phyloP scores from a whole-genome alignment of 2,113 vertebrate species.

The Bos indicus region DNA sequence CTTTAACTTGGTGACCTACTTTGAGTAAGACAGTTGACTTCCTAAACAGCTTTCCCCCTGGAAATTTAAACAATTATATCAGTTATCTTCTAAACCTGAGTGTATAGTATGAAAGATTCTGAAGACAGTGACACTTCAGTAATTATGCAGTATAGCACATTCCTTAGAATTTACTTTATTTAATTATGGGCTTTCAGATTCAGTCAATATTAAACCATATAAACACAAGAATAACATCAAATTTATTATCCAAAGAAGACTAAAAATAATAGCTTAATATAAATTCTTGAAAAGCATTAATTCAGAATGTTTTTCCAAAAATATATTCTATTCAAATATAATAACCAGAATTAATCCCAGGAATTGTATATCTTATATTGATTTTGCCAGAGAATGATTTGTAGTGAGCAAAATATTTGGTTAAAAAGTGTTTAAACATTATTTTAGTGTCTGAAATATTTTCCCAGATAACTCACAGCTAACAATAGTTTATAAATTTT shows the following conservation, averaged over 20 bases:
- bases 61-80: neutral
- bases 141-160: neutral
- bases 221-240: neutral
- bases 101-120: neutral
- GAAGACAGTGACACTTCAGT: neutral
- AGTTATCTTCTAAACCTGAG: neutral
- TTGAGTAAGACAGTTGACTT: slow-evolving; percentile 29
- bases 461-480: neutral
- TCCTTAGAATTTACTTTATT: neutral
- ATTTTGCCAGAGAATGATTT: neutral
- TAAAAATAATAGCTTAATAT: neutral
- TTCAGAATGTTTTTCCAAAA: neutral
- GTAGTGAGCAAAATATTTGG: neutral
- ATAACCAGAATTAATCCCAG: neutral
- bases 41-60: neutral
- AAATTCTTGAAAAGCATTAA: neutral
- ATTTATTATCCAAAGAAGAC: neutral
- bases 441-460: neutral
- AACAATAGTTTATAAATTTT: neutral
- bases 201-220: neutral
- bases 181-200: neutral
- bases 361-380: neutral
- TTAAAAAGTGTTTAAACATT: neutral
- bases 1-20: slow-evolving; percentile 3
- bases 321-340: neutral